Evolutionary conservation across 1,140 invertebrate genomes (phyloP), one percentile per base, ranked within the genome.

Genomic region (Cyphomyrmex costatus): DNA sequence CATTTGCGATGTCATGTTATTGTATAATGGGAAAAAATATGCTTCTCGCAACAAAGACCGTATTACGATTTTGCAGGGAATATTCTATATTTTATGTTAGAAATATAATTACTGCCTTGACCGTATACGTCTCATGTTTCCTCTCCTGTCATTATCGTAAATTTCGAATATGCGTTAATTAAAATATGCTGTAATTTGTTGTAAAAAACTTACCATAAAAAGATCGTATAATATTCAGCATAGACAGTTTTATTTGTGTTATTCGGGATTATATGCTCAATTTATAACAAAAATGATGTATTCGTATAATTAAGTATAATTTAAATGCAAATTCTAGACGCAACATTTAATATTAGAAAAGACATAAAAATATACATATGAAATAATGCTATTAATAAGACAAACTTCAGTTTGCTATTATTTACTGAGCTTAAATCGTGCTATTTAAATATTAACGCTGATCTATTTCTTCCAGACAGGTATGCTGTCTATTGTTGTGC

Each of bases 401-500:
- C 8, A 19, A 73, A 46, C 2, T 42, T 58, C 0, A 14, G 30
- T 6, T n/a, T 27, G 19, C 19, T 33, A n/a, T 27, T 56, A n/a
- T 36, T 71, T 8, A 24, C 36, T 8, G 8, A 58, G 0, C 16
- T 27, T 68, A 53, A 68, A 68, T 68, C 5, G 2, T 5, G 65
- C 3, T 36, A 21, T 24, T 68, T 19, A 46, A 24, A 24, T 30
- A 68, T 73, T 58, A 74, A 46, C 46, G 27, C 79, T 83, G 42
- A 74, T 49, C 88, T 36, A 42, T 88, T 76, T 89, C 74, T 95
- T 95, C 24, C 94, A 98, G 97, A 97, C 98, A 94, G 97, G 97
- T 14, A 96, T 96, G 91, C 95, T 98, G 88, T 97, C 98, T 65
- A 97, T 98, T 21, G 97, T 98, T 21, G 97, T 98, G 89, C 97